Evolutionary conservation across 2,113 vertebrate genomes (phyloP), one percentile per base, ranked within the genome.

Genomic region (Oryzias celebensis): DNA sequence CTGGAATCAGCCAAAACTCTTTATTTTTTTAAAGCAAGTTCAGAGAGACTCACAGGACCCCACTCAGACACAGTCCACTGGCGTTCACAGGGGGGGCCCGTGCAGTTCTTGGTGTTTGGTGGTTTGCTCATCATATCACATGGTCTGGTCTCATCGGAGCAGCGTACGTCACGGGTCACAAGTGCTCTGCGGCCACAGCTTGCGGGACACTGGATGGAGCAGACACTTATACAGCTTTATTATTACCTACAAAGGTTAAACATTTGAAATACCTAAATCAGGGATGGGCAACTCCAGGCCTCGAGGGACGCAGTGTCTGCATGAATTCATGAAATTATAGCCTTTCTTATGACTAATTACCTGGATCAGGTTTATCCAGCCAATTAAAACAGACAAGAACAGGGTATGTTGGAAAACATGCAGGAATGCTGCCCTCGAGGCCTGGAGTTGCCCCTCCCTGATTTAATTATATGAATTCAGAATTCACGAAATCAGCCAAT

Each of bases 11-110:
- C 44, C 44, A 0, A 46, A 17, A 17, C 44, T 17, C 10, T 46
- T 46, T 46, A 2, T 17, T 46, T 20, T n/a, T 7, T 7, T 1
- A 5, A 47, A 47, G n/a, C 45, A 28, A 0, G 10, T 26, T n/a
- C 4, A 14, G 3, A 50, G 10, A 36, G 36, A 80, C 95, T 95
- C 90, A 98, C 97, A 56, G 96, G 96, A 16, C 96, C 97, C 97
- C 97, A 99, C 81, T 98, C 96, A 0, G 96, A 99, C 52, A 94
- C 93, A 0, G 96, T 98, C 97, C 97, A 99, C 26, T 95, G 96
- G 14, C 96, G 93, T 77, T 98, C 96, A 0, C 97, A 99, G 52
- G 97, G 93, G 0, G 95, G 93, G 0, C 97, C 97, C 0, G 94
- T 95, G 89, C 97, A 99, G 88, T 98, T 96, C 77, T 98, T 97